Base-by-base conservation (phyloP, 2,888 invertebrate genomes). In the Calameuta pallipes region DNA sequence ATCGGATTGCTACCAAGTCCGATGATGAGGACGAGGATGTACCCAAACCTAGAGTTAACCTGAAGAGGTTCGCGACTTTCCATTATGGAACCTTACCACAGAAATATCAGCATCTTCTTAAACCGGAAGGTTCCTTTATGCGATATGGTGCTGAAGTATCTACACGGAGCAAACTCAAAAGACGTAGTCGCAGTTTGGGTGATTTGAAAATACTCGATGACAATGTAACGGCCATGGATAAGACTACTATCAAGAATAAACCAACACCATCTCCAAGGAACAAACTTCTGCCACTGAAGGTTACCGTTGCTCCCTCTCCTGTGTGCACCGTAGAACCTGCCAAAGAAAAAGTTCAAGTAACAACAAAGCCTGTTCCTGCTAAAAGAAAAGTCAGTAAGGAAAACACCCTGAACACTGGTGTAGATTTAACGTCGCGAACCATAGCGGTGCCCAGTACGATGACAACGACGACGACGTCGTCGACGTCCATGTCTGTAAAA, bases 181-280 rank as follows among this genome's bases (percentile, higher is more conserved):
- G 88, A n/a, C 87, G 85, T n/a, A 87, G 88, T 12, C 81, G 85
- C 1, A 89, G 89, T 73, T 80, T 89, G 73, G 87, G 87, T 69
- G 87, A 89, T 75, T 78, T 88, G 4, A 87, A 85, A 68, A 15
- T 70, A 33, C 33, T 30, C 30, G 70, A 70, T 33, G 30, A 70
- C 30, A 70, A 33, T 33, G 30, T 11, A 12, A 33, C 31, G 4
- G 1, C 33, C 70, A 15, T 70, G 31, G 30, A 30, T 30, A n/a
- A 70, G 33, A 30, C 30, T 1, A 70, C 11, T 30, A 15, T 31
- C 4, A 33, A 70, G 70, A 30, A 33, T 1, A 77, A 77, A 35
- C 77, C 77, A 13, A 73, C 69, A 12, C 77, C 77, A 30, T 35
- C 73, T 11, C 77, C 77, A 13, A 77, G 77, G 31, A 74, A 69